Evolutionary conservation across 2,888 invertebrate genomes (phyloP).

Genomic region (Sinohyriopsis cumingii): DNA sequence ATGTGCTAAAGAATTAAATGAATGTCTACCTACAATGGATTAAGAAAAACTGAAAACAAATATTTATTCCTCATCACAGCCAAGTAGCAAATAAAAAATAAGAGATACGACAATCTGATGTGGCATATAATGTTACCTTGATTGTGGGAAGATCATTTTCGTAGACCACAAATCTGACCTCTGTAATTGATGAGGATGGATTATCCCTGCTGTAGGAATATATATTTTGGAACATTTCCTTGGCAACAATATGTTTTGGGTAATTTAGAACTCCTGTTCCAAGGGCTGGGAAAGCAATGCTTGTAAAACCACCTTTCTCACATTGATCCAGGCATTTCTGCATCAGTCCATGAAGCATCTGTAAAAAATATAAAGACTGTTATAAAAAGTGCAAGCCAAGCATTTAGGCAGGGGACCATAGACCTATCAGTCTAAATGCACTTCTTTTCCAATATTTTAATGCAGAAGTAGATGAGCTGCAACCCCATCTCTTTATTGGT

Average conservation of each 20-base stretch:
- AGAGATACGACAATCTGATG: no score
- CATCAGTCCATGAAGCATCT: slow-evolving; percentile 34
- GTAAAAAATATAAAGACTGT: slow-evolving; percentile 6
- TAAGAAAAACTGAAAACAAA: no score
- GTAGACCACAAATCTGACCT: slow-evolving; percentile 43
- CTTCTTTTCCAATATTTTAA: no score
- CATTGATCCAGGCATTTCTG: slow-evolving; percentile 31
- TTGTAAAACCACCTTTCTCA: slow-evolving; percentile 14
- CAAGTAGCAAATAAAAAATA: no score
- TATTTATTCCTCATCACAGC: no score
- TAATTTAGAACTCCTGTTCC: slow-evolving; percentile 48
- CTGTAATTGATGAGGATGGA: slow-evolving; percentile 17
- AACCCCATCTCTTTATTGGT: no score
- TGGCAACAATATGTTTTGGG: slow-evolving; percentile 35
- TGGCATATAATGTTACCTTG: background rate
- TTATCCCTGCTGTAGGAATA: slow-evolving; percentile 20
- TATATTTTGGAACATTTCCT: slow-evolving; percentile 33
- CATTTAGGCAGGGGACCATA: no score
- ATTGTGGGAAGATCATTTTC: slow-evolving; percentile 12
- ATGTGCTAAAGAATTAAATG: no score
- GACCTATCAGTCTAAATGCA: no score
- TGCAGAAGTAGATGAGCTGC: no score
- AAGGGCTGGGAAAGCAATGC: slow-evolving; percentile 51
- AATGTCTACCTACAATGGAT: no score
- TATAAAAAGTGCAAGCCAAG: no score